A percentile compares a stretch with the other conserved stretches of the same genome.
Evolutionary conservation across 2,888 invertebrate genomes (phyloP).

Genomic region (Drosophila kambysellisi): DNA sequence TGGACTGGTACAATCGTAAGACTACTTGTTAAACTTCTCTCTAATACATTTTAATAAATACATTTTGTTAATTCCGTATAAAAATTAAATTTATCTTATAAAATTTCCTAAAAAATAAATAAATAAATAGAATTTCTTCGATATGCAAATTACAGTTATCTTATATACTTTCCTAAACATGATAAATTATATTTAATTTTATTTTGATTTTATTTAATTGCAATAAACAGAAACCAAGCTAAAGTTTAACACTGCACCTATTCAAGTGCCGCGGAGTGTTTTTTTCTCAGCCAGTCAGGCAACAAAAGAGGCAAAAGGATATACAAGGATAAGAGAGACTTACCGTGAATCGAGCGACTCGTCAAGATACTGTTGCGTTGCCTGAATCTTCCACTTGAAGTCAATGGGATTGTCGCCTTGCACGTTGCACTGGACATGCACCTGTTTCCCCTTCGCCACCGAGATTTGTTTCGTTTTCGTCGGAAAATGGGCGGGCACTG

Average conservation of each 20-base stretch:
- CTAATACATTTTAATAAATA: not conserved
- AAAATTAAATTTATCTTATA: not conserved
- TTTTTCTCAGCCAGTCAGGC: not conserved
- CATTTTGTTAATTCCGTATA: not conserved
- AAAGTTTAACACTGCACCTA: constrained; percentile 4
- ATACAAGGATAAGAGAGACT: constrained; percentile 26
- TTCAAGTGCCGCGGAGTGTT: constrained; percentile 28
- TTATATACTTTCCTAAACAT: no score
- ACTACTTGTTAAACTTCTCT: not conserved
- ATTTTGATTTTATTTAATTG: not conserved
- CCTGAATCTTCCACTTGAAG: constrained; percentile 91
- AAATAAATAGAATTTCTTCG: not conserved
- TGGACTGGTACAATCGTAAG: not conserved
- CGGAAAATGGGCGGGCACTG: constrained; percentile 93
- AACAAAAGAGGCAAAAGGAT: not conserved
- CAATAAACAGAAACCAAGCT: not conserved
- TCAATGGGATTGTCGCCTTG: constrained; percentile 95
- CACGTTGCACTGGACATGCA: constrained; percentile 93
- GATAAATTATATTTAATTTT: no score
- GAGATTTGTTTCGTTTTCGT: constrained; percentile 93
- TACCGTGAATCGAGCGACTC: constrained; percentile 90
- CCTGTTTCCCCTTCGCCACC: constrained; percentile 92
- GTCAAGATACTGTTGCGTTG: constrained; percentile 90
- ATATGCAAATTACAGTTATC: not conserved
- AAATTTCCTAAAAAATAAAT: not conserved